Evolutionary conservation across 1,140 invertebrate genomes (phyloP).

Genomic region (Diabrotica undecimpunctata): DNA sequence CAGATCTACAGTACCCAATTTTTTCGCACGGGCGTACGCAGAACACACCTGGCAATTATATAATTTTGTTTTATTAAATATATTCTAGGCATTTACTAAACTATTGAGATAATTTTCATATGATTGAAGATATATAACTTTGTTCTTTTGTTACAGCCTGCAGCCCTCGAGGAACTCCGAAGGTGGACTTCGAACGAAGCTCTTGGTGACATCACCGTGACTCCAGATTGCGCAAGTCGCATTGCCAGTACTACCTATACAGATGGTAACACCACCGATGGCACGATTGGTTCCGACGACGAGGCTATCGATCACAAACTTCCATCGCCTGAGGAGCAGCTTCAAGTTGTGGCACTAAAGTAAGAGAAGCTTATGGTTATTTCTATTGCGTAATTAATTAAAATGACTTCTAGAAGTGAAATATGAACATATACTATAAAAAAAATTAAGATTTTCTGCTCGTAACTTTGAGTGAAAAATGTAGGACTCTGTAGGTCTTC

Average conservation of each 20-base stretch:
- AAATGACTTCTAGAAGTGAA: neutral
- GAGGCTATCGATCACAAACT: slow-evolving; percentile 75
- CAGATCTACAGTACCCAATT: too few species aligned
- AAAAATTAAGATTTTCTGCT: too few species aligned
- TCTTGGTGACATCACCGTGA: slow-evolving; percentile 74
- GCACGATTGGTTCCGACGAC: slow-evolving; percentile 56
- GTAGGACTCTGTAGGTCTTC: too few species aligned
- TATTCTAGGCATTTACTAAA: too few species aligned
- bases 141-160: slow-evolving; percentile 58
- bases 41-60: too few species aligned
- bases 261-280: slow-evolving; percentile 54
- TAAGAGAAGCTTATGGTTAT: slow-evolving; percentile 48
- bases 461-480: too few species aligned
- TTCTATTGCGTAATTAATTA: neutral
- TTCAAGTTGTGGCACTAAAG: slow-evolving; percentile 74
- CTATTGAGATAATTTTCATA: too few species aligned
- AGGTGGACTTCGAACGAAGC: slow-evolving; percentile 82
- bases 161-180: slow-evolving; percentile 71
- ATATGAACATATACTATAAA: neutral
- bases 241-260: slow-evolving; percentile 48
- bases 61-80: too few species aligned
- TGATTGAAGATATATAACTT: neutral
- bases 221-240: slow-evolving; percentile 65
- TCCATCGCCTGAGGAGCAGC: slow-evolving; percentile 78
- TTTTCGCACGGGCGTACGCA: too few species aligned